Evolutionary conservation across 1,140 invertebrate genomes (phyloP).

Genomic region (Scaptomyza montana): DNA sequence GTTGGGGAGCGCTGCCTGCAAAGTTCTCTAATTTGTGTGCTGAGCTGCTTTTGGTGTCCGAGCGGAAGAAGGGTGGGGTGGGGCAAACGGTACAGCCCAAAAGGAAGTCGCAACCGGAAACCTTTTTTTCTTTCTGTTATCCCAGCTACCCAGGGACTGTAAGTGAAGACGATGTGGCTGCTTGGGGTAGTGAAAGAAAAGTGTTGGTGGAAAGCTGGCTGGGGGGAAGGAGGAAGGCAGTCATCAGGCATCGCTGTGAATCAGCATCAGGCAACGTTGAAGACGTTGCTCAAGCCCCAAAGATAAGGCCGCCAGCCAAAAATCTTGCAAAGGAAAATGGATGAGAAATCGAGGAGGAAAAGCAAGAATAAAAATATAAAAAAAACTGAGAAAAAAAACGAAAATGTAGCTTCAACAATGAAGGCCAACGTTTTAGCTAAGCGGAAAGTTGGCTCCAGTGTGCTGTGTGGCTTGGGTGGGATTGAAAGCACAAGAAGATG

Average conservation of each 20-base stretch:
- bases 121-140: slow-evolving; percentile 61
- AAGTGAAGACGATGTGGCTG: slow-evolving; percentile 41
- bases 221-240: neutral
- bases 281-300: slow-evolving; percentile 35
- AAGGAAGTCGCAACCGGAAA: slow-evolving; percentile 80
- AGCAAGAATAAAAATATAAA: slow-evolving; percentile 19
- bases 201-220: no score
- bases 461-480: slow-evolving; percentile 29
- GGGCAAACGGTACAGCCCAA: slow-evolving; percentile 35
- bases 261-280: slow-evolving; percentile 47
- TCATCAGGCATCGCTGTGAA: slow-evolving; percentile 47
- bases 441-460: slow-evolving; percentile 60
- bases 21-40: slow-evolving; percentile 76
- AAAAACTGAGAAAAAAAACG: slow-evolving; percentile 34
- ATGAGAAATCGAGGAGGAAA: slow-evolving; percentile 18
- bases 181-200: no score
- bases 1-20: slow-evolving; percentile 31
- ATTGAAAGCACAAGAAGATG: slow-evolving; percentile 72
- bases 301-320: slow-evolving; percentile 54
- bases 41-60: slow-evolving; percentile 72
- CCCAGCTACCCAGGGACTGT: slow-evolving; percentile 52
- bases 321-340: slow-evolving; percentile 43
- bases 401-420: slow-evolving; percentile 56
- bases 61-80: slow-evolving; percentile 25
- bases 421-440: slow-evolving; percentile 68